Evolutionary conservation across 2,888 invertebrate genomes (phyloP), one percentile per base, ranked within the genome.

Genomic region (Volucella zonaria): DNA sequence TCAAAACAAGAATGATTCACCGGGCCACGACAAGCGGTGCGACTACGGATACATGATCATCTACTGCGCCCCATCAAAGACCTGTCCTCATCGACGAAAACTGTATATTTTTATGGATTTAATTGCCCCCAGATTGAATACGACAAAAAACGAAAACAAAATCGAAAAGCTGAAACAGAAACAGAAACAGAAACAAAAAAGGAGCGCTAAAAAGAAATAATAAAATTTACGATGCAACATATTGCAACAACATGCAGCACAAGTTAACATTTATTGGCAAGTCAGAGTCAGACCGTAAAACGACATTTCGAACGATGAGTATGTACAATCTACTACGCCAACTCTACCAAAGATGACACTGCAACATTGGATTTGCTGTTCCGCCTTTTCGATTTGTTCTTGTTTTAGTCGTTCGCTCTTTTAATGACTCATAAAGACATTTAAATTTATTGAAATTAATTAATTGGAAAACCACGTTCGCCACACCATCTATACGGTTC

Each of bases 21-120:
- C 23, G 15, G 52, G 8, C 12, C n/a, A 42, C 11, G 51, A 40
- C n/a, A 31, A 18, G n/a, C 58, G 58, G 18, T 38, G 15, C 40
- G 54, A 40, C 43, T 47, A 47, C 38, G 45, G 47, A 51, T 43
- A 45, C 54, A 77, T 66, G 23, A 47, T 47, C 23, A 31, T 38
- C 43, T 15, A 11, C 14, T 6, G 10, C 38, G 40, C 47, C 11
- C n/a, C 18, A 9, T 40, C 58, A 31, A 38, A 47, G 70, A 23
- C 59, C 49, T 52, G 52, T 42, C 42, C 56, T 66, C 56, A 74
- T 78, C 78, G 78, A 42, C 49, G 38, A 66, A 67, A 80, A 83
- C 83, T 71, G 83, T 83, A 83, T 51, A 83, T 75, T 83, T 83
- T 70, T 76, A 76, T 80, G 61, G 61, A 66, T 78, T 80, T 83